These are phyloP conservation scores for Astreopora myriophthalma DNA, from an alignment of 64 coral and sea anemone genomes.

Conservation along the genomic window DNA sequence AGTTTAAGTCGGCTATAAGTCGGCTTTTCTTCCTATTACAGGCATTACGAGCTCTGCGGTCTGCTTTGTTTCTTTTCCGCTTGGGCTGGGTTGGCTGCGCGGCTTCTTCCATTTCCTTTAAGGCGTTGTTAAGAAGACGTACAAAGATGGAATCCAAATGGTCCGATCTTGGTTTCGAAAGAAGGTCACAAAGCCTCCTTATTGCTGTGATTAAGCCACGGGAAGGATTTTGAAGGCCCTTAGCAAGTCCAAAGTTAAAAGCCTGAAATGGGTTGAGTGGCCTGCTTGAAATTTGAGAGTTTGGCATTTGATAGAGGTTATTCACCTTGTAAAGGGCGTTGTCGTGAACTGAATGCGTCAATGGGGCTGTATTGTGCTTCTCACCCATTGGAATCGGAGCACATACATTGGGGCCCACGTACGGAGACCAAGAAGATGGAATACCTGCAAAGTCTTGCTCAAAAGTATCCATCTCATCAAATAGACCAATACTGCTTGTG, in stretches of 20 bases:
- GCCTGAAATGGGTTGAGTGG: neutral
- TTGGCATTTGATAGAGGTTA: neutral
- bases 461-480: constrained; percentile 17
- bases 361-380: too few species aligned
- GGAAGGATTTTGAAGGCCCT: constrained; percentile 2
- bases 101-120: constrained; percentile 16
- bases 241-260: neutral
- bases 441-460: neutral
- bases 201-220: neutral
- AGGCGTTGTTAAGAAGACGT: constrained; percentile 13
- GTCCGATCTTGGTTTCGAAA: constrained; percentile 17
- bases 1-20: neutral
- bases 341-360: neutral
- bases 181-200: constrained; percentile 27
- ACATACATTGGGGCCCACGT: neutral
- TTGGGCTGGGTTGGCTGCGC: neutral
- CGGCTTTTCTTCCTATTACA: too few species aligned
- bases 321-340: neutral
- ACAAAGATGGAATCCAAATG: constrained; percentile 29
- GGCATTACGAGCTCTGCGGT: too few species aligned
- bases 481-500: neutral
- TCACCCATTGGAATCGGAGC: neutral
- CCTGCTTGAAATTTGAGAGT: neutral
- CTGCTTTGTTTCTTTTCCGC: neutral
- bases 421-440: neutral